These are phyloP conservation scores for Parasteatoda tepidariorum DNA, from an alignment of 1,140 invertebrate genomes.

Conservation along the genomic window DNA sequence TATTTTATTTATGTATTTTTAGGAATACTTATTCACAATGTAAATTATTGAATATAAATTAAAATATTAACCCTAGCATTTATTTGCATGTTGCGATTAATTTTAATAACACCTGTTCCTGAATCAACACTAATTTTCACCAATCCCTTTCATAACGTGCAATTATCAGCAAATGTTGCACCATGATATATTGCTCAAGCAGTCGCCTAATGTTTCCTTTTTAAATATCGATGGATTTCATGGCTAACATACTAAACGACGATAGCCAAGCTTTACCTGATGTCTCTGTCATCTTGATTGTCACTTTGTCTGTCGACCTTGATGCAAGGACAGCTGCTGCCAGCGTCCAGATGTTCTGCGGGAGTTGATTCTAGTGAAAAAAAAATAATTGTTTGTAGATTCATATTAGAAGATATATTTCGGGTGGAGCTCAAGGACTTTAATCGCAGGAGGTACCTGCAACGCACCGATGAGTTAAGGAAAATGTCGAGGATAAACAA, in stretches of 20 bases:
- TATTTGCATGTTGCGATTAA: too few species aligned
- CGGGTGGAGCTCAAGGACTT: slow-evolving; percentile 25
- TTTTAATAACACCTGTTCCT: too few species aligned
- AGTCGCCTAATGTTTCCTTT: too few species aligned
- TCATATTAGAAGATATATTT: background rate
- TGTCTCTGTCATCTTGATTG: slow-evolving; percentile 11
- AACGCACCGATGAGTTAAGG: background rate
- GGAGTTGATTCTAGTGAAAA: background rate
- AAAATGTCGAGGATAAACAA: background rate
- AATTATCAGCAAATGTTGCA: background rate
- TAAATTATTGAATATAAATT: too few species aligned
- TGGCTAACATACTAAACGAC: too few species aligned
- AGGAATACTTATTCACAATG: too few species aligned
- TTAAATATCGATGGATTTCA: too few species aligned
- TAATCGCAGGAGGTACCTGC: background rate
- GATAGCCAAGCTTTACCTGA: too few species aligned
- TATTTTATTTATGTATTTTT: too few species aligned
- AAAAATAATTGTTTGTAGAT: background rate
- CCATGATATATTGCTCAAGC: too few species aligned
- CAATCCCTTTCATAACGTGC: background rate
- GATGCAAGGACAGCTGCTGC: slow-evolving; percentile 22
- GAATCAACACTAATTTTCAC: too few species aligned
- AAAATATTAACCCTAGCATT: too few species aligned
- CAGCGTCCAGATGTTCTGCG: slow-evolving; percentile 29
- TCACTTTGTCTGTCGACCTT: slow-evolving; percentile 26